phyloP scores from a whole-genome alignment of 2,888 invertebrate genomes.

The Xanthia icteritia region DNA sequence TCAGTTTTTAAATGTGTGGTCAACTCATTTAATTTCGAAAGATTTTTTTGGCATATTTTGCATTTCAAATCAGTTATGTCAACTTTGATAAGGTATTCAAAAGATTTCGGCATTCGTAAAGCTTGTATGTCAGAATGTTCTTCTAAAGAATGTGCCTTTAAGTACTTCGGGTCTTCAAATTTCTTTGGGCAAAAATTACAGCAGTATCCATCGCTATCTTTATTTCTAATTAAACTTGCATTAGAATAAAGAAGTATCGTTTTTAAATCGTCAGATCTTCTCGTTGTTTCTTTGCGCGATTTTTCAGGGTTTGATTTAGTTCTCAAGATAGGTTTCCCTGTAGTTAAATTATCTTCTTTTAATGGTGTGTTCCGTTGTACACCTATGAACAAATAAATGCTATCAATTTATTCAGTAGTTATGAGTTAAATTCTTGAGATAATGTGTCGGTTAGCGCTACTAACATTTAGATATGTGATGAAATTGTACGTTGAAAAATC shows the following conservation, averaged over 20 bases:
- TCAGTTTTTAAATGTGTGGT: conserved; percentile 50
- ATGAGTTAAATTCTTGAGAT: conserved; percentile 4
- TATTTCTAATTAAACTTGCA: conserved; percentile 67
- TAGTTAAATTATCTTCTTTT: conserved; percentile 47
- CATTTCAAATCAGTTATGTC: conserved; percentile 73
- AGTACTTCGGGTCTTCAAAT: conserved; percentile 65
- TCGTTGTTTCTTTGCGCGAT: conserved; percentile 44
- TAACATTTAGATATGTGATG: neutral
- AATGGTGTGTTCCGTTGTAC: conserved; percentile 56
- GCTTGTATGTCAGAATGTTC: conserved; percentile 65
- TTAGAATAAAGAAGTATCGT: conserved; percentile 68
- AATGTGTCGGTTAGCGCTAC: neutral
- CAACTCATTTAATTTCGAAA: conserved; percentile 48
- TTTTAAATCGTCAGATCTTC: conserved; percentile 57
- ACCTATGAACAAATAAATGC: conserved; percentile 64
- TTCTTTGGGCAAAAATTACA: conserved; percentile 71
- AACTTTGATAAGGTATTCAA: conserved; percentile 68
- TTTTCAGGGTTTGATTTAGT: conserved; percentile 14
- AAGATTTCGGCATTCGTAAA: conserved; percentile 64
- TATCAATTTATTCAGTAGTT: conserved; percentile 45
- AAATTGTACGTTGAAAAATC: conserved; percentile 12
- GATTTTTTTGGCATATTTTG: conserved; percentile 62
- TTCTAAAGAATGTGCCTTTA: conserved; percentile 70
- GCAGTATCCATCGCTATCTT: conserved; percentile 63
- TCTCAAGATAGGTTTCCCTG: conserved; percentile 4